Evolutionary conservation across 2,113 vertebrate genomes (phyloP).

Genomic region (Vidua chalybeata): DNA sequence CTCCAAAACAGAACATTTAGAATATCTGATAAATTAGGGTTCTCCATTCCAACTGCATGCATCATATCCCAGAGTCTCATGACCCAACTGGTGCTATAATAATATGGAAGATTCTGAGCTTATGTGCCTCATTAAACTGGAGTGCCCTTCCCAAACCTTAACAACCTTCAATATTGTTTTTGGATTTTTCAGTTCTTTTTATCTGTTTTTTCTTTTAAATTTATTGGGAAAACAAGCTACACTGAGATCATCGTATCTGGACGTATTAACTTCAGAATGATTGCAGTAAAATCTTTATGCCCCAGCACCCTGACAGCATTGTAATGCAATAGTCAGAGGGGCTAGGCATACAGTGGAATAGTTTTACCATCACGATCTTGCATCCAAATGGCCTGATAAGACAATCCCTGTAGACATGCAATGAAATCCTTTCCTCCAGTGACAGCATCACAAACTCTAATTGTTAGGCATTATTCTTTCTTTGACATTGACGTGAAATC

Average conservation of each 20-base stretch:
- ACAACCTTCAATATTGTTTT: neutral
- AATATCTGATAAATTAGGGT: neutral
- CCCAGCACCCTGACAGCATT: slow-evolving; percentile 29
- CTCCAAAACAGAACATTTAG: neutral
- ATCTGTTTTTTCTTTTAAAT: neutral
- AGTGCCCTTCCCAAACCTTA: neutral
- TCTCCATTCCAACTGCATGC: neutral
- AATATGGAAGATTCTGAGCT: neutral
- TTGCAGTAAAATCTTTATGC: slow-evolving; percentile 41
- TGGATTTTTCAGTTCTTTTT: neutral
- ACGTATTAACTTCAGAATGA: neutral
- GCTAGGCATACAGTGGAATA: slow-evolving; percentile 44
- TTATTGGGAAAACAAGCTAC: neutral
- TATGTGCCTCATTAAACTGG: neutral
- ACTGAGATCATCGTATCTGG: neutral
- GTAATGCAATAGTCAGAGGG: slow-evolving; percentile 40
- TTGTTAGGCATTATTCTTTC: slow-evolving; percentile 49
- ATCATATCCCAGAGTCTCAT: neutral
- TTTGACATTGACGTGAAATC: slow-evolving; percentile 47
- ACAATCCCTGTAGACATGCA: slow-evolving; percentile 52
- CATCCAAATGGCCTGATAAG: slow-evolving; percentile 67
- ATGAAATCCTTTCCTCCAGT: slow-evolving; percentile 51
- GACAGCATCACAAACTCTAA: slow-evolving; percentile 54
- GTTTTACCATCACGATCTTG: slow-evolving; percentile 52
- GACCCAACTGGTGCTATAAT: neutral